Evolutionary conservation across 2,113 vertebrate species (phyloP).

Genomic region (Falcunculus frontatus): DNA sequence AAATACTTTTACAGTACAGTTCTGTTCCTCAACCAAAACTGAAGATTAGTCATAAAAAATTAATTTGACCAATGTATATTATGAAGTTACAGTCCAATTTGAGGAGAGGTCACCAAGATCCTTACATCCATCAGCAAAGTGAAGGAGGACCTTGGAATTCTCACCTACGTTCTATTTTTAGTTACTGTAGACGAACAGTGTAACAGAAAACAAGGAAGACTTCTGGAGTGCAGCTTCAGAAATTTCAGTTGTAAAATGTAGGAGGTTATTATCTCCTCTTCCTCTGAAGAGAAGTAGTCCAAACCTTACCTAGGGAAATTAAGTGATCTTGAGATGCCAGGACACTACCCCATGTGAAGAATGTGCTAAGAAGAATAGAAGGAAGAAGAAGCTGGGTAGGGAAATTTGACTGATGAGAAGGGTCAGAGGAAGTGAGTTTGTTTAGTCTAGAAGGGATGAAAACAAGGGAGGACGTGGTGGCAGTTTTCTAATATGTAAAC

Average conservation of each 20-base stretch:
- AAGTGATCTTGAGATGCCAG: background rate
- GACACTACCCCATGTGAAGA: background rate
- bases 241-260: background rate
- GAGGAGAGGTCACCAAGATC: background rate
- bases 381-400: background rate
- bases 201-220: background rate
- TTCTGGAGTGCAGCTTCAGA: background rate
- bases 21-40: background rate
- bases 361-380: background rate
- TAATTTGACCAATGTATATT: background rate
- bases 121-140: background rate
- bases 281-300: background rate
- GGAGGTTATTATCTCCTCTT: background rate
- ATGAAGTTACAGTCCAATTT: background rate
- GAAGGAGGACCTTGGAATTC: background rate
- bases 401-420: background rate
- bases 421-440: background rate
- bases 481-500: background rate
- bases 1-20: background rate
- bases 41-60: background rate
- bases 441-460: background rate
- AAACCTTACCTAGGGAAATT: background rate
- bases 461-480: background rate
- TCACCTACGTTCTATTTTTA: background rate
- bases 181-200: background rate